A percentile compares a stretch with the other conserved stretches of the same genome.
Evolutionary conservation across 1,140 invertebrate genomes (phyloP).

Genomic region (Batillaria attramentaria): DNA sequence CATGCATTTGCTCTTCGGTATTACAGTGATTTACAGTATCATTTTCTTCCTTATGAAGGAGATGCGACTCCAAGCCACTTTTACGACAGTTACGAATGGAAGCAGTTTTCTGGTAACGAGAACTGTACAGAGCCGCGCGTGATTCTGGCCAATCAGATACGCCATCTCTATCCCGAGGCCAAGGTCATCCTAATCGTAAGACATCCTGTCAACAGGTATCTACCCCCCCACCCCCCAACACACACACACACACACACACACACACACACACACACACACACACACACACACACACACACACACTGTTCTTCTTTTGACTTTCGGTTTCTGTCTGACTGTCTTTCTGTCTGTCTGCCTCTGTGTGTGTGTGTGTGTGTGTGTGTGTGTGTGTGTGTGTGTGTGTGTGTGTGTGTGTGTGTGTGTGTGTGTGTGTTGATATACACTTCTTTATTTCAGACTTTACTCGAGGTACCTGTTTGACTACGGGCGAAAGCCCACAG

Average conservation of each 20-base stretch:
- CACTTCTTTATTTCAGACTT: no score
- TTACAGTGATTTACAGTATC: no score
- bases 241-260: no score
- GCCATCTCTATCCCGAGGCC: conserved; percentile 41
- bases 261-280: no score
- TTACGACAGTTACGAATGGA: conserved; percentile 44
- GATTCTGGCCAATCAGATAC: conserved; percentile 40
- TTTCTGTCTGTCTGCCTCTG: conserved; percentile 11
- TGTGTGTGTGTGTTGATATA: neutral
- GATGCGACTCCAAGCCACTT: conserved; percentile 43
- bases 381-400: no score
- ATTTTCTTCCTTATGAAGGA: no score
- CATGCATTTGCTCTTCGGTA: no score
- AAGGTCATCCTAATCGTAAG: conserved; percentile 48
- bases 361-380: no score
- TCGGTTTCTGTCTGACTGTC: neutral
- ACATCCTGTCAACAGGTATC: conserved; percentile 52
- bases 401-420: no score
- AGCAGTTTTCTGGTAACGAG: conserved; percentile 22
- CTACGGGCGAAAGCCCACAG: no score
- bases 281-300: neutral
- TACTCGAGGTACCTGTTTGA: no score
- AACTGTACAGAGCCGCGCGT: conserved; percentile 32
- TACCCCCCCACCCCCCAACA: no score
- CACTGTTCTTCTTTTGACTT: neutral